A percentile compares a stretch with the other conserved stretches of the same genome.
phyloP scores from a whole-genome alignment of 2,888 invertebrate species.

The Spisula solida region DNA sequence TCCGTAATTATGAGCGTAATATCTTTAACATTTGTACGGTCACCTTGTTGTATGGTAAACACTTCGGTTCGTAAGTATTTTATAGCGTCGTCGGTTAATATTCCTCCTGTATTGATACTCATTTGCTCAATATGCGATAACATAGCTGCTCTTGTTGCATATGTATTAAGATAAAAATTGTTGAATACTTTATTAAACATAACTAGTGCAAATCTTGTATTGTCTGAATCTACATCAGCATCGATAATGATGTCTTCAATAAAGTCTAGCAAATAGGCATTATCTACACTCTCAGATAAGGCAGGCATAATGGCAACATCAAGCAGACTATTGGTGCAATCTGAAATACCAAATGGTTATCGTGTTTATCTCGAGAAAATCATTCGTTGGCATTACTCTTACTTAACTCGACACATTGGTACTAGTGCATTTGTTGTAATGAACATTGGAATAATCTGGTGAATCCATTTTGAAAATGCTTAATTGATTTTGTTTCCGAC shows the following conservation, averaged over 20 bases:
- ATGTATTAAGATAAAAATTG: constrained; percentile 20
- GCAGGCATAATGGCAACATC: constrained; percentile 42
- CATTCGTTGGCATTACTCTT: background rate
- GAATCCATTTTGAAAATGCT: background rate
- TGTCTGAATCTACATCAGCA: constrained; percentile 13
- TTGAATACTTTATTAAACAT: constrained; percentile 26
- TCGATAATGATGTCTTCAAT: background rate
- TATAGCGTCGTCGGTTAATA: constrained; percentile 13
- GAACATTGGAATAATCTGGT: background rate
- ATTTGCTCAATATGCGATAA: background rate
- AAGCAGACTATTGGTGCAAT: constrained; percentile 26
- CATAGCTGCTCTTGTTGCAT: constrained; percentile 18
- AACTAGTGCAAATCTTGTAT: constrained; percentile 20
- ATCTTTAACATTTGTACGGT: constrained; percentile 15
- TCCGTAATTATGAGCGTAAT: constrained; percentile 34
- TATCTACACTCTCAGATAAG: constrained; percentile 35
- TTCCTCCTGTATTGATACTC: background rate
- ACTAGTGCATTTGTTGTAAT: background rate
- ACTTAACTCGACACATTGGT: background rate
- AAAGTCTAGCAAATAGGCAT: constrained; percentile 16
- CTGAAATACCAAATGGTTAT: background rate
- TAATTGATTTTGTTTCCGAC: background rate
- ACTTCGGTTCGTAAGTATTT: background rate
- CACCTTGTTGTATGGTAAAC: background rate
- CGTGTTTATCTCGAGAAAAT: background rate